Conservation (phyloP, 2,797 vertebrate genomes). For the Girardinus metallicus region DNA sequence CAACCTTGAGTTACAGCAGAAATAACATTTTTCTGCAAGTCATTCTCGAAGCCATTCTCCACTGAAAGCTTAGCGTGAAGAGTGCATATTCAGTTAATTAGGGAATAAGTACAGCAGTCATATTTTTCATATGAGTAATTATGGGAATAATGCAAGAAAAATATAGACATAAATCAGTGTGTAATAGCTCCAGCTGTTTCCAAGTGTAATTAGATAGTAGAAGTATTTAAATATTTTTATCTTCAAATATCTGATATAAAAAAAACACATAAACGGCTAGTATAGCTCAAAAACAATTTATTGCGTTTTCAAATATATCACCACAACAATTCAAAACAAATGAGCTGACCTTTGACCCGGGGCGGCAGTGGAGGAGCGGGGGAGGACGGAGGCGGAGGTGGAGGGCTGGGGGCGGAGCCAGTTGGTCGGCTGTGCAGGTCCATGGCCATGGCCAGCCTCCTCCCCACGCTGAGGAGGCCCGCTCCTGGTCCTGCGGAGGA, state of each 20-base stretch:
- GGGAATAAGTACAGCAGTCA: not conserved
- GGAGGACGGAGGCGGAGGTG: constrained; percentile 72
- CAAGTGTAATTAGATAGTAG: not conserved
- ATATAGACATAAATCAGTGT: not conserved
- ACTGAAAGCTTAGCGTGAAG: not conserved
- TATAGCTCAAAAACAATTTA: not conserved
- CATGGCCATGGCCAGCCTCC: constrained; percentile 73
- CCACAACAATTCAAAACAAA: not conserved
- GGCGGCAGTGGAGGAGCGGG: constrained; percentile 82
- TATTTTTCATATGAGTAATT: not conserved
- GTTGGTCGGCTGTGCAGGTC: constrained; percentile 60
- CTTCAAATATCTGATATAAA: not conserved
- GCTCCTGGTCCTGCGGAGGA: constrained; percentile 29
- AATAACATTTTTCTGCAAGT: not conserved
- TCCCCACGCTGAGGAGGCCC: constrained; percentile 74
- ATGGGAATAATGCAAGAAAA: not conserved
- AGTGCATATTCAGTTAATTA: constrained; percentile 1
- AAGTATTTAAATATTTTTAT: not conserved
- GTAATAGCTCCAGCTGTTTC: not conserved
- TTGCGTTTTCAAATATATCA: not conserved
- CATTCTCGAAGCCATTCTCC: not conserved
- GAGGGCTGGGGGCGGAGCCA: constrained; percentile 56
- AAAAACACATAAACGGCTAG: not conserved
- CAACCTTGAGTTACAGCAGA: not conserved
- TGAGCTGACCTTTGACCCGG: constrained; percentile 74